A percentile compares a stretch with the other conserved stretches of the same genome.
Evolutionary conservation across 1,140 invertebrate species (phyloP).

Genomic region (Drosophila nasuta): DNA sequence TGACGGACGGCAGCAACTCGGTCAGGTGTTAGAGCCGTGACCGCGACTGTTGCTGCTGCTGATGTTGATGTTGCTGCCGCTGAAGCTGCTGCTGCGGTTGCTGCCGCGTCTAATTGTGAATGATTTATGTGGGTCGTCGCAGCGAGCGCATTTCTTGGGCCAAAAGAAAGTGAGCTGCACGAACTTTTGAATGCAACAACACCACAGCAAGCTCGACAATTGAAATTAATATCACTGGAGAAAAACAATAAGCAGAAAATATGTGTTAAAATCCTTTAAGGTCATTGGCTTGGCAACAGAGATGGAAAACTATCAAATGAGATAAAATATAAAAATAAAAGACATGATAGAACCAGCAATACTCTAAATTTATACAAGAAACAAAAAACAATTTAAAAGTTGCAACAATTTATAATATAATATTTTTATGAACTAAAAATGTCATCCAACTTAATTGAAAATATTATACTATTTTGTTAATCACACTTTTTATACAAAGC

Average conservation of each 20-base stretch:
- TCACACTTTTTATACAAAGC: too few species aligned
- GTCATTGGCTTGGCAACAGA: slow-evolving; percentile 62
- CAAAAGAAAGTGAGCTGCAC: slow-evolving; percentile 60
- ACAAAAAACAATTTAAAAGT: background rate
- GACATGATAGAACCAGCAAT: background rate
- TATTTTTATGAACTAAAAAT: too few species aligned
- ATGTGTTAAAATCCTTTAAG: slow-evolving; percentile 35
- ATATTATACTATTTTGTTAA: too few species aligned
- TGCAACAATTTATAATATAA: too few species aligned
- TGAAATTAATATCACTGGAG: slow-evolving; percentile 58
- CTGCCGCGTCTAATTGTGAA: slow-evolving; percentile 79
- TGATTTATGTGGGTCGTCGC: slow-evolving; percentile 79
- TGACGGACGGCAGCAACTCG: slow-evolving; percentile 26
- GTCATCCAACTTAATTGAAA: too few species aligned
- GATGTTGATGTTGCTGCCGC: slow-evolving; percentile 20
- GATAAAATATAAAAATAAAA: background rate
- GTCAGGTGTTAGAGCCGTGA: slow-evolving; percentile 55
- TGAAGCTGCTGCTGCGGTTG: slow-evolving; percentile 54
- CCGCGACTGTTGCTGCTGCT: slow-evolving; percentile 15
- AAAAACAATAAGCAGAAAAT: slow-evolving; percentile 15
- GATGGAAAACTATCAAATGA: background rate
- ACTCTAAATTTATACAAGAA: background rate
- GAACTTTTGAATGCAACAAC: slow-evolving; percentile 22
- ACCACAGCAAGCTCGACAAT: slow-evolving; percentile 45
- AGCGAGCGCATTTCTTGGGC: slow-evolving; percentile 41